Conservation (phyloP, 1,140 invertebrate species). For the Zaprionus gabonicus region DNA sequence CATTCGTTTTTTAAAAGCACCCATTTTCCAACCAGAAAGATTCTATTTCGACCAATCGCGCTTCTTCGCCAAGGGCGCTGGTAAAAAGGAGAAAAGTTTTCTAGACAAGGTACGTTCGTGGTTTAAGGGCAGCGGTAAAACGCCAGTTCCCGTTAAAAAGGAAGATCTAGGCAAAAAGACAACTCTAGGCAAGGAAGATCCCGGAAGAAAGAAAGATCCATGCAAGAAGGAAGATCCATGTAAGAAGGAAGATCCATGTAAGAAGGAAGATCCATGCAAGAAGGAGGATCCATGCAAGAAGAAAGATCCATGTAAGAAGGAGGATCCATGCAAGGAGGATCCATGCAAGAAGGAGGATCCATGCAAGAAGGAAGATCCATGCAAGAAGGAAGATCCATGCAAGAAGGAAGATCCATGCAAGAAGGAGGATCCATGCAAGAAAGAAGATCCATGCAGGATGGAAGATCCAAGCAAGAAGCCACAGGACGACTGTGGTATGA, state of each 20-base stretch:
- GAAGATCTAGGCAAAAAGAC: conserved; percentile 1
- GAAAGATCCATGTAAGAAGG: background rate
- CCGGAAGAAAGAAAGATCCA: background rate
- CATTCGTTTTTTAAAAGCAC: no score
- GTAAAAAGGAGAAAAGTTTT: no score
- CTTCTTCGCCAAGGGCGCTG: no score
- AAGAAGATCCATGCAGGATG: background rate
- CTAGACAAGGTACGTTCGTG: no score
- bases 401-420: no score
- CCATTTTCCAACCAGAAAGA: no score
- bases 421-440: no score
- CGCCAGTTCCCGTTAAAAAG: background rate
- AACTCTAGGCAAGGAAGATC: background rate
- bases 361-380: conserved; percentile 12
- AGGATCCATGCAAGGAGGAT: conserved; percentile 9
- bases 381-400: background rate
- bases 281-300: no score
- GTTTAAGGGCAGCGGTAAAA: no score
- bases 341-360: conserved; percentile 13
- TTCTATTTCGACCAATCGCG: no score
- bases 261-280: no score
- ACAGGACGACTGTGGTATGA: background rate
- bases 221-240: conserved; percentile 14
- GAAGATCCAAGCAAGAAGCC: conserved; percentile 10
- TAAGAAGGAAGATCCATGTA: background rate